phyloP scores from a whole-genome alignment of 2,797 vertebrate genomes.

The Leptodactylus fallax region DNA sequence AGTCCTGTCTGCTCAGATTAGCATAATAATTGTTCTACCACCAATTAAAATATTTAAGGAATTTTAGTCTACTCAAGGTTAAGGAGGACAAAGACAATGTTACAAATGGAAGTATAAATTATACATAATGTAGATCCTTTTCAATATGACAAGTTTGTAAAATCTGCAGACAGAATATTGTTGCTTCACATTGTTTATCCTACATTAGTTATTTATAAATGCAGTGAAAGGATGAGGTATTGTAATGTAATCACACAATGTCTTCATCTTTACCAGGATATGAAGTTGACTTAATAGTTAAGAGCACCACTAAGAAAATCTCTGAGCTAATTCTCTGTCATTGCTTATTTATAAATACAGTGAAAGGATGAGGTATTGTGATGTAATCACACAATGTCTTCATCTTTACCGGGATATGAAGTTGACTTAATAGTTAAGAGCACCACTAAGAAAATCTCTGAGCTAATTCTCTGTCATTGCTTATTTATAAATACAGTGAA shows the following conservation, averaged over 20 bases:
- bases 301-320: background rate
- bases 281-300: background rate
- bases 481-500: background rate
- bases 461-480: background rate
- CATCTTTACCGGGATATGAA: background rate
- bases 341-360: background rate
- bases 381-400: background rate
- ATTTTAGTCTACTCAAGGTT: conserved; percentile 61
- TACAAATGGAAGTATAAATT: conserved; percentile 56
- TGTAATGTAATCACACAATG: background rate
- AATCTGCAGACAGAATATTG: background rate
- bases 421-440: conserved; percentile 7
- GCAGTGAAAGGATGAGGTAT: background rate
- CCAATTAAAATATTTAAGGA: conserved; percentile 66
- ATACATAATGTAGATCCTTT: conserved; percentile 61
- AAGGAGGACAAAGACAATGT: conserved; percentile 52
- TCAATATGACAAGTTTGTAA: conserved; percentile 38
- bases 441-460: background rate
- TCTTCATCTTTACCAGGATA: background rate
- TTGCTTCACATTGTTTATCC: background rate
- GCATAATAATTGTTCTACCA: conserved; percentile 65
- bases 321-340: background rate
- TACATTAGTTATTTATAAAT: background rate
- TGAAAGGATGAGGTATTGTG: background rate
- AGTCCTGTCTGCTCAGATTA: conserved; percentile 66